These are phyloP conservation scores for Pollenia labialis DNA, from an alignment of 2,888 invertebrate species.

Conservation along the genomic window DNA sequence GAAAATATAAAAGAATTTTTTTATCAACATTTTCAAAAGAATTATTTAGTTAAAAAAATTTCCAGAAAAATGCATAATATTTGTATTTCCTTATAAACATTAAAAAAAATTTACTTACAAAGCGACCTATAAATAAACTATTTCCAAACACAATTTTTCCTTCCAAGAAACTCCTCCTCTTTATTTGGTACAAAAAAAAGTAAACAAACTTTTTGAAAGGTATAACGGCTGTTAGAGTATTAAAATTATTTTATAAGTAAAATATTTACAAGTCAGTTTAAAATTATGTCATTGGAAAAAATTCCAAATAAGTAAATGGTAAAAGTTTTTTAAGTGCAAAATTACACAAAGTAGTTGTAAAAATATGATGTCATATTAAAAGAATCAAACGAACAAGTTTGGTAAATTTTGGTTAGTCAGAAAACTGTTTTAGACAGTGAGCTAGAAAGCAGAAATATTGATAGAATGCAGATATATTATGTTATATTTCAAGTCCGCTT, in stretches of 20 bases:
- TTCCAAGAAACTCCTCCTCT: neutral
- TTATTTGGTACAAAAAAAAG: neutral
- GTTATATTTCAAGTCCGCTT: too few species aligned
- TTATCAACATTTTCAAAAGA: neutral
- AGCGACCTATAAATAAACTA: slow-evolving; percentile 46
- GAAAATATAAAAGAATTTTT: slow-evolving; percentile 7
- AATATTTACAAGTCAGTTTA: neutral
- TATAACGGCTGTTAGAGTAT: slow-evolving; percentile 8
- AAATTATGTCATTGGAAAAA: neutral
- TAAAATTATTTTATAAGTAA: slow-evolving; percentile 18
- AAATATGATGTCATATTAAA: slow-evolving; percentile 16
- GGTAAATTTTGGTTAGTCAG: neutral
- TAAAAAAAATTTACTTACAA: slow-evolving; percentile 1
- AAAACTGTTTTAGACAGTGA: too few species aligned
- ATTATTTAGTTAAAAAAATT: neutral
- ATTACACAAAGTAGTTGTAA: neutral
- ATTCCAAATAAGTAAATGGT: neutral
- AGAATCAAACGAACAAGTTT: neutral
- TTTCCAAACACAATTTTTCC: neutral
- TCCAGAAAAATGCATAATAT: slow-evolving; percentile 35
- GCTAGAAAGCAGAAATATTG: too few species aligned
- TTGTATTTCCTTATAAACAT: slow-evolving; percentile 4
- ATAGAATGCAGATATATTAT: too few species aligned
- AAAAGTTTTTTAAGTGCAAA: neutral
- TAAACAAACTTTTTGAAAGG: neutral